Base-by-base conservation (phyloP, 2,888 invertebrate species). In the Agelastica alni region DNA sequence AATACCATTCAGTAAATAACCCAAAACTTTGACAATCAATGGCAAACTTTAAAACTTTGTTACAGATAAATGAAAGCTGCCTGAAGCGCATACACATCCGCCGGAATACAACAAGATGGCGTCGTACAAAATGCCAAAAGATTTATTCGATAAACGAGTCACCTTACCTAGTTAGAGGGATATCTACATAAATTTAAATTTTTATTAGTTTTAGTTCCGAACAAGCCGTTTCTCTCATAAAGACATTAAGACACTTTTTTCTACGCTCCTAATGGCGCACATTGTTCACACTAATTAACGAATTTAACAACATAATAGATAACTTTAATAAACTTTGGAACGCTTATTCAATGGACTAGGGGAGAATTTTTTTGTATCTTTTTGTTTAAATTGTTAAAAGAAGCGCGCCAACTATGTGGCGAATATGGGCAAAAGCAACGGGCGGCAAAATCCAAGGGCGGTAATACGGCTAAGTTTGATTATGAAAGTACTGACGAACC, bases 1-100 rank as follows among this genome's bases (percentile, higher is more conserved):
- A 41, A 49, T 34, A 22, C 26, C 26, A 34, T 34, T 43, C 34
- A n/a, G 34, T 53, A 28, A 47, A 47, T 47, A 43, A 42, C 30
- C 34, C 28, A 26, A 47, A 46, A 46, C 41, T 47, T 46, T 20
- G 16, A 46, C 20, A 53, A 47, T 34, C 42, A 43, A 53, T 53
- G 39, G 13, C 20, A 6, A 47, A 47, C 43, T 53, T 30, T 42
- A 32, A 41, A 49, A 49, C 39, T 44, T 22, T 39, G 47, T 71
- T 71, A 36, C 66, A 70, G 71, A 64, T 70, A 43, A 71, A 70
- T 58, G 68, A 65, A 45, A 70, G 67, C 46, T 68, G 58, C 42
- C 56, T 53, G 49, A 58, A 61, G 39, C 65, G 68, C 30, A 60
- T 54, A 37, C 31, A 46, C 37, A 36, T 12, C 30, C 62, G n/a